Conservation (phyloP, 2,888 invertebrate genomes). For the Craniophora ligustri region DNA sequence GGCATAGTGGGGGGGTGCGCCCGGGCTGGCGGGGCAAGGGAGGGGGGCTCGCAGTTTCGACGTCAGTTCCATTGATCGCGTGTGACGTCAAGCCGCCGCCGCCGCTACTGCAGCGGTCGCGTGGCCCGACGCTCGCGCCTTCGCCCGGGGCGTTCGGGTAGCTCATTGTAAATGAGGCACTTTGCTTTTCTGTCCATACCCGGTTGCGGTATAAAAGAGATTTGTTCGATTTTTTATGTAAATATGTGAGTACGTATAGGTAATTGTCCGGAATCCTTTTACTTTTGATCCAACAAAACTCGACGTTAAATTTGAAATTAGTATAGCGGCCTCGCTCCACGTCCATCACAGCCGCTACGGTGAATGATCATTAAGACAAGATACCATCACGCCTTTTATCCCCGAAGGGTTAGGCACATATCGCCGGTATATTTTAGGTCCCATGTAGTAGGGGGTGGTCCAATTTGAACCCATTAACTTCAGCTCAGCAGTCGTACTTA, state of each 20-base stretch:
- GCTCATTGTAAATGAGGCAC: constrained; percentile 47
- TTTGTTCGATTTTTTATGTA: constrained; percentile 28
- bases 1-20: constrained; percentile 46
- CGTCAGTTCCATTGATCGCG: constrained; percentile 82
- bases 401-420: too few relatives aligned
- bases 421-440: too few relatives aligned
- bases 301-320: too few relatives aligned
- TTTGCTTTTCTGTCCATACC: constrained; percentile 43
- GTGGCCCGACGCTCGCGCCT: constrained; percentile 51
- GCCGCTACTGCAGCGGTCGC: constrained; percentile 67
- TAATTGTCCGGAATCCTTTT: not conserved
- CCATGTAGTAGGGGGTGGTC: too few relatives aligned
- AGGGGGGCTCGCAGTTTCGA: constrained; percentile 52
- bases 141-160: constrained; percentile 47
- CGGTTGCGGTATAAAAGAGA: constrained; percentile 42
- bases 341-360: too few relatives aligned
- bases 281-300: not conserved
- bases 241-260: constrained; percentile 18
- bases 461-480: too few relatives aligned
- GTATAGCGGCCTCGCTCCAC: too few relatives aligned
- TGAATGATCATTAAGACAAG: too few relatives aligned
- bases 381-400: too few relatives aligned
- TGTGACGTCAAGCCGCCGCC: constrained; percentile 72
- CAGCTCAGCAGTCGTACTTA: too few relatives aligned
- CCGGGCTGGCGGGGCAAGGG: constrained; percentile 50